Evolutionary conservation across 2,113 vertebrate species (phyloP).

Genomic region (Petroica traversi): DNA sequence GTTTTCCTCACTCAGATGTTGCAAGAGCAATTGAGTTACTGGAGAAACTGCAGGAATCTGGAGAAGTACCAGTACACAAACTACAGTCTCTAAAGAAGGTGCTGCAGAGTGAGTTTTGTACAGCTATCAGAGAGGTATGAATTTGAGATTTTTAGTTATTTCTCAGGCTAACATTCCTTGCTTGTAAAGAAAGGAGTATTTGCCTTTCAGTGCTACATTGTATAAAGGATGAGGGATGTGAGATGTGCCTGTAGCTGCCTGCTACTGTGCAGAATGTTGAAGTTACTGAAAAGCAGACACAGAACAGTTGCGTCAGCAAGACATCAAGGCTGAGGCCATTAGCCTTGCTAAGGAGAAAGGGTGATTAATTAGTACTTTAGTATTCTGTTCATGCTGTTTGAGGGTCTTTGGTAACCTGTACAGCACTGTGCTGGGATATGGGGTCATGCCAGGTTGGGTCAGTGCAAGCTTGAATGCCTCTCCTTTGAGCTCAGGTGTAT

Average conservation of each 20-base stretch:
- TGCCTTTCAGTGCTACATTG: background rate
- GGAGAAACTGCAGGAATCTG: slow-evolving; percentile 96
- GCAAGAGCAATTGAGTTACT: slow-evolving; percentile 94
- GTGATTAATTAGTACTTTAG: background rate
- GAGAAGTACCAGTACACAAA: slow-evolving; percentile 95
- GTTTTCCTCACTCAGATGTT: slow-evolving; percentile 82
- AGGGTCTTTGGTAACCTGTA: background rate
- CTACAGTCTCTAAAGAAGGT: slow-evolving; percentile 97
- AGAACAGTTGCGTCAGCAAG: background rate
- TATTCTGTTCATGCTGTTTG: background rate
- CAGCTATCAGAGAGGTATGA: slow-evolving; percentile 97
- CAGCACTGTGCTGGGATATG: background rate
- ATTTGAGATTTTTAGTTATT: slow-evolving; percentile 28
- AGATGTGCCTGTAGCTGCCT: background rate
- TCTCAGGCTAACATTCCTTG: background rate
- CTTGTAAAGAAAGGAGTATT: background rate
- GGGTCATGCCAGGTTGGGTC: background rate
- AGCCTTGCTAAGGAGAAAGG: background rate
- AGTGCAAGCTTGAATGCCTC: background rate
- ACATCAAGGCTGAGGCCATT: background rate
- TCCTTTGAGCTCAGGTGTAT: background rate
- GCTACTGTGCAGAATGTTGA: background rate
- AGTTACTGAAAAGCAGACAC: background rate
- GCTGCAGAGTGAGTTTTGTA: slow-evolving; percentile 99
- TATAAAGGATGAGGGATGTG: background rate